Conservation (phyloP, 1,140 invertebrate genomes). For the Frieseomelitta varia region DNA sequence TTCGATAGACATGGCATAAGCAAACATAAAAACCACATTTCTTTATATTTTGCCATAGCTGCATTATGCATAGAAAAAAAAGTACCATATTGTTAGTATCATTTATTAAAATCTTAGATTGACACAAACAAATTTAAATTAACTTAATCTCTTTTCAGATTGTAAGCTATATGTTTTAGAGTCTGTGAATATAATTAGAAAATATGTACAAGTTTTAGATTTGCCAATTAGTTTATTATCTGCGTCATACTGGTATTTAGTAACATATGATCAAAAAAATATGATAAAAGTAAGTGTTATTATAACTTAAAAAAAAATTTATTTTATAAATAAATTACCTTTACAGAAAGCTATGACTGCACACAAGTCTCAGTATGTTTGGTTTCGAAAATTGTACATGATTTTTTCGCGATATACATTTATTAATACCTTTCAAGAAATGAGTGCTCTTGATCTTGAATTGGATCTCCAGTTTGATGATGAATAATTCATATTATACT, state of each 20-base stretch:
- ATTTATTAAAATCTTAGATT: neutral
- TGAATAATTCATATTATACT: constrained; percentile 43
- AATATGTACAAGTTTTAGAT: constrained; percentile 93
- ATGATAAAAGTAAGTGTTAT: constrained; percentile 72
- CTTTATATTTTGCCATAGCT: constrained; percentile 90
- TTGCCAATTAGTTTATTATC: constrained; percentile 89
- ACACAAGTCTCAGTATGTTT: constrained; percentile 94
- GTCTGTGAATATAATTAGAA: constrained; percentile 92
- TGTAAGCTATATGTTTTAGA: constrained; percentile 92
- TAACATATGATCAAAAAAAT: constrained; percentile 78
- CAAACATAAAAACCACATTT: constrained; percentile 93
- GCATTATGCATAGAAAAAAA: constrained; percentile 88
- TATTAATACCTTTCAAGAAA: constrained; percentile 91
- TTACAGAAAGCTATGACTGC: constrained; percentile 90
- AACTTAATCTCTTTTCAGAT: constrained; percentile 83
- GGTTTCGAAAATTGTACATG: constrained; percentile 96
- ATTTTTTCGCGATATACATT: constrained; percentile 95
- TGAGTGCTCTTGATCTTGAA: constrained; percentile 88
- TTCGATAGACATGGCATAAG: constrained; percentile 96
- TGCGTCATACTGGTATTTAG: constrained; percentile 88
- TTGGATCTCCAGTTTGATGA: constrained; percentile 89
- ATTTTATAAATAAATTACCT: neutral
- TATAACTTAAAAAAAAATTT: neutral
- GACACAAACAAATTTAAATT: neutral
- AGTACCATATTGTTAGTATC: constrained; percentile 86